Percentiles rank a stretch among this genome's conserved stretches.
Evolutionary conservation across 2,113 vertebrate species (phyloP).

Genomic region (Chunga burmeisteri): DNA sequence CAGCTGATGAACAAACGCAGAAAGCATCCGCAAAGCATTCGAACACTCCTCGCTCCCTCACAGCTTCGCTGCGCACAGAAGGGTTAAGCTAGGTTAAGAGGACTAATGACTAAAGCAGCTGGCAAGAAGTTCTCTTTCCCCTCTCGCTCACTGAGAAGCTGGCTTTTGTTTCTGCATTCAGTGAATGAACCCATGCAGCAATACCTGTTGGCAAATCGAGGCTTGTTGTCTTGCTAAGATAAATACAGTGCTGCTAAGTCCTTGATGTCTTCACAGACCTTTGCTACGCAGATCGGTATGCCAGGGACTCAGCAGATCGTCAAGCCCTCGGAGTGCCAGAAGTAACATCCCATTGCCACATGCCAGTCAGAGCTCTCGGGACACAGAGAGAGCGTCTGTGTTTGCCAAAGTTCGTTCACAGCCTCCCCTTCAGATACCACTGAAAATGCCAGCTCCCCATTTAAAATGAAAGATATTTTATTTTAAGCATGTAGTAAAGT

Average conservation of each 20-base stretch:
- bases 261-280: conserved; percentile 64
- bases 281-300: conserved; percentile 9
- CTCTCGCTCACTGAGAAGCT: conserved; percentile 25
- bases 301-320: conserved; percentile 6
- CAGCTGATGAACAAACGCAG: conserved; percentile 51
- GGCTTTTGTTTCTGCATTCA: conserved; percentile 38
- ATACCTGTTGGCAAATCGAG: conserved; percentile 61
- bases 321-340: conserved; percentile 27
- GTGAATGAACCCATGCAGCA: conserved; percentile 47
- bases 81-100: conserved; percentile 36
- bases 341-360: conserved; percentile 3
- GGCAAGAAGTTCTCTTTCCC: background rate
- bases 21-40: conserved; percentile 31
- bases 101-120: background rate
- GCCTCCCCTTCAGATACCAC: background rate
- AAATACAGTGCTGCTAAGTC: conserved; percentile 54
- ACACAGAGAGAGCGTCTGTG: background rate
- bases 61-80: background rate
- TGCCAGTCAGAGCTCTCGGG: background rate
- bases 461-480: background rate
- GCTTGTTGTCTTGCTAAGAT: conserved; percentile 59
- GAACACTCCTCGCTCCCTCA: background rate
- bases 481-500: background rate
- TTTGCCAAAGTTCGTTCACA: background rate
- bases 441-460: background rate